A percentile compares a stretch with the other conserved stretches of the same genome.
Conservation (phyloP, 2,113 vertebrate species). For the Cariama cristata region DNA sequence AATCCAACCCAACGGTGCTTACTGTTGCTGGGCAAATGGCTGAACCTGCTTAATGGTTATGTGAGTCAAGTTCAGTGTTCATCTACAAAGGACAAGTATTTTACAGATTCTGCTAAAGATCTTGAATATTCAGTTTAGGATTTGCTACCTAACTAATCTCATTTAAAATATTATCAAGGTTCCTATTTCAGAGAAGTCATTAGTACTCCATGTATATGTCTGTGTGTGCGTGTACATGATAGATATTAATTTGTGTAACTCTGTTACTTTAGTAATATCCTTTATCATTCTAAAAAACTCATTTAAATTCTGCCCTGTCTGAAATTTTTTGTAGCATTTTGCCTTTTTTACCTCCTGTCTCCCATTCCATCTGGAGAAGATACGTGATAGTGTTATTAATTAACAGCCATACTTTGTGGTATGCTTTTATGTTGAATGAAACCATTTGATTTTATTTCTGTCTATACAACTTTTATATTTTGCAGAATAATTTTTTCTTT, state of each 20-base stretch:
- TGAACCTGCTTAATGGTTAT: not conserved
- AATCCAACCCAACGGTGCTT: not conserved
- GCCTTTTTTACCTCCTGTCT: not conserved
- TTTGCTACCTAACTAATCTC: not conserved
- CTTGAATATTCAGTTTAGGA: not conserved
- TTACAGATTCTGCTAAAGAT: not conserved
- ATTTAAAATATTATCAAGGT: not conserved
- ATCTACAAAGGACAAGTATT: not conserved
- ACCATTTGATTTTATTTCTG: not conserved
- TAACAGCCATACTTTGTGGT: not conserved
- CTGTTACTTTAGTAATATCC: not conserved
- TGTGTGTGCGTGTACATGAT: accelerated
- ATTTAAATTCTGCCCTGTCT: not conserved
- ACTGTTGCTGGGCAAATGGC: not conserved
- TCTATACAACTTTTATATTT: not conserved
- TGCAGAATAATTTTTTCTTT: not conserved
- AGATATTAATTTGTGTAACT: not conserved
- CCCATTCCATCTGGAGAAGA: not conserved
- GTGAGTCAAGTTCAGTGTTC: not conserved
- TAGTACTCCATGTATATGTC: not conserved
- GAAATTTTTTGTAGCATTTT: not conserved
- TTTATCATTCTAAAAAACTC: not conserved
- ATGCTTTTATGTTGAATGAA: not conserved
- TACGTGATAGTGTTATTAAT: not conserved
- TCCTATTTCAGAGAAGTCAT: not conserved